Percentiles rank a stretch among this genome's conserved stretches.
Evolutionary conservation across 2,888 invertebrate species (phyloP).

Genomic region (Zele albiditarsus): DNA sequence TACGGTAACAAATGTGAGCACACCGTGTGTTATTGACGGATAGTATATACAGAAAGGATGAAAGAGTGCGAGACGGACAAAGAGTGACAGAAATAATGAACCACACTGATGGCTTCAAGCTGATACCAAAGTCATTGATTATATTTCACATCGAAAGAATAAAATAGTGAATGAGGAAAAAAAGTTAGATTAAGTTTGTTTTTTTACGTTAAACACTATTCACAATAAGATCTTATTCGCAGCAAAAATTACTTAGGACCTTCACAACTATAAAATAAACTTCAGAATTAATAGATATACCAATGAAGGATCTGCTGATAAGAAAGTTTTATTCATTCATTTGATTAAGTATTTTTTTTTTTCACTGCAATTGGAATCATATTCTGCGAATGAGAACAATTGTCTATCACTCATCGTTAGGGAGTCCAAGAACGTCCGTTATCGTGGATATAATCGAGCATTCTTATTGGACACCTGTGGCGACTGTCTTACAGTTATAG

Average conservation of each 20-base stretch:
- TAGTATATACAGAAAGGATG: neutral
- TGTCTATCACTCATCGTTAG: neutral
- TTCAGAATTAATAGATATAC: too few relatives aligned
- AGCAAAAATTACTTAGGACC: too few relatives aligned
- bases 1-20: conserved; percentile 1
- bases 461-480: neutral
- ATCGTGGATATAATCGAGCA: neutral
- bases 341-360: neutral
- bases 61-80: neutral
- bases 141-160: neutral
- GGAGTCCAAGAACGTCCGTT: neutral
- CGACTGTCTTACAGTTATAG: neutral
- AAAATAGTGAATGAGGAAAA: neutral
- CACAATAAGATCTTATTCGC: too few relatives aligned
- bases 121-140: conserved; percentile 2
- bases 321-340: neutral
- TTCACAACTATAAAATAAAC: too few relatives aligned
- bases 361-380: neutral
- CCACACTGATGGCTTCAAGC: neutral
- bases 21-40: conserved; percentile 1
- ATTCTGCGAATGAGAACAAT: neutral
- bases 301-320: too few relatives aligned
- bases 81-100: neutral
- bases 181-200: neutral
- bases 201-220: too few relatives aligned